These are phyloP conservation scores for Pseudorasbora parva DNA, from an alignment of 2,113 vertebrate species.

Conservation along the genomic window DNA sequence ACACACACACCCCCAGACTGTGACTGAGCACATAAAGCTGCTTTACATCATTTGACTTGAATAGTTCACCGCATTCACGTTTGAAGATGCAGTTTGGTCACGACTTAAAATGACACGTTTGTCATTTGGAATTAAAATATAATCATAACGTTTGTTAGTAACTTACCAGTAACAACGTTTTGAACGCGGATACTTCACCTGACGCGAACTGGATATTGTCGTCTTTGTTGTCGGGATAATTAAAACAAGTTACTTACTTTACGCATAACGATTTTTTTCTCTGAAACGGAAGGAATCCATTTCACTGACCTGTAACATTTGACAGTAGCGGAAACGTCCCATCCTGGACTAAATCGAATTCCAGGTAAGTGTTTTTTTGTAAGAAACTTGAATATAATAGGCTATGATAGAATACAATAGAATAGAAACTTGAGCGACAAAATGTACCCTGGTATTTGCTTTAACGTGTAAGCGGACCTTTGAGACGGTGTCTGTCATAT, in stretches of 20 bases:
- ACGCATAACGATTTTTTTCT: neutral
- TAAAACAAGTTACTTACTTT: neutral
- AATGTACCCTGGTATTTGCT: neutral
- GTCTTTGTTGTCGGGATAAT: neutral
- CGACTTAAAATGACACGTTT: neutral
- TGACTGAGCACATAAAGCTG: conserved; percentile 9
- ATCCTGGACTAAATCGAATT: neutral
- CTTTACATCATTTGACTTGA: neutral
- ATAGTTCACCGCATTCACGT: neutral
- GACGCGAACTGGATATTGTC: neutral
- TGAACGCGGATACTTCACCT: neutral
- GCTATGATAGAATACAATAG: neutral
- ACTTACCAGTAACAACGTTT: neutral
- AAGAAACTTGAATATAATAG: neutral
- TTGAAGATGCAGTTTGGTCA: neutral
- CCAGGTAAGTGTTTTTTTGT: conserved; percentile 6
- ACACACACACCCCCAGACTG: conserved; percentile 9
- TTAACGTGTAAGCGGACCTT: neutral
- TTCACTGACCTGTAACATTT: conserved; percentile 7
- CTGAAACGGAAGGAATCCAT: neutral
- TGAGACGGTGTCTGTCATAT: neutral
- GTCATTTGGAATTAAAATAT: neutral
- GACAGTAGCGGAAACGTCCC: neutral
- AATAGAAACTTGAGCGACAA: neutral
- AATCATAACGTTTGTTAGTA: neutral